Percentiles rank a stretch among this genome's conserved stretches.
These are phyloP conservation scores for Electrophaes corylata DNA, from an alignment of 2,888 invertebrate species.

Conservation along the genomic window DNA sequence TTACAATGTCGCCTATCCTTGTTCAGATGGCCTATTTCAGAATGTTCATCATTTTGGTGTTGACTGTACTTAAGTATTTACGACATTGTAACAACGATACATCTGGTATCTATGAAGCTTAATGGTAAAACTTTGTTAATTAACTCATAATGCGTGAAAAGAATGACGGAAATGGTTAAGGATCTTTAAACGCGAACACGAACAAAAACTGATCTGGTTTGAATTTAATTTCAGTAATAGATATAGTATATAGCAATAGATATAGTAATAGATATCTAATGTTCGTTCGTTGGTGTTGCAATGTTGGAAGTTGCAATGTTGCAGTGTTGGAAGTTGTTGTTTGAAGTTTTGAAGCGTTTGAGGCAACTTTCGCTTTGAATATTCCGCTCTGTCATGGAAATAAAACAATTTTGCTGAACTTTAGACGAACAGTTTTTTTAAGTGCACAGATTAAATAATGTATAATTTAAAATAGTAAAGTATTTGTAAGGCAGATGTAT, in stretches of 20 bases:
- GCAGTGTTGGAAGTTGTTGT: slow-evolving; percentile 1
- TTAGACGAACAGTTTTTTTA: slow-evolving; percentile 3
- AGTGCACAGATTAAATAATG: neutral
- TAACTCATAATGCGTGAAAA: slow-evolving; percentile 55
- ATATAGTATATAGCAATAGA: too few species aligned
- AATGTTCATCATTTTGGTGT: too few species aligned
- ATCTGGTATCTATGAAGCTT: slow-evolving; percentile 48
- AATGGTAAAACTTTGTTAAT: slow-evolving; percentile 54
- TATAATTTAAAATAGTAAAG: too few species aligned
- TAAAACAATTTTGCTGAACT: slow-evolving; percentile 7
- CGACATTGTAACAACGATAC: slow-evolving; percentile 32
- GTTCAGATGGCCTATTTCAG: too few species aligned
- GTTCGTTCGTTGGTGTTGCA: slow-evolving; percentile 22
- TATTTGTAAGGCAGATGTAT: too few species aligned
- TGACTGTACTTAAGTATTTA: too few species aligned
- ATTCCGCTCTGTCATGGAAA: slow-evolving; percentile 5
- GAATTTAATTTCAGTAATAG: slow-evolving; percentile 41
- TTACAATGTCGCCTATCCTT: too few species aligned
- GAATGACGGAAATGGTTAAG: slow-evolving; percentile 57
- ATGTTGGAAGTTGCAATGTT: slow-evolving; percentile 23
- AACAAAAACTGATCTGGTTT: slow-evolving; percentile 44
- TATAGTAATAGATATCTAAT: slow-evolving; percentile 38
- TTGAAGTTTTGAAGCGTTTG: slow-evolving; percentile 5
- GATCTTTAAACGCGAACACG: slow-evolving; percentile 56
- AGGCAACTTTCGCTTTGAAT: slow-evolving; percentile 11